Conservation (phyloP, 2,888 invertebrate genomes). For the Hedychridium roseum region DNA sequence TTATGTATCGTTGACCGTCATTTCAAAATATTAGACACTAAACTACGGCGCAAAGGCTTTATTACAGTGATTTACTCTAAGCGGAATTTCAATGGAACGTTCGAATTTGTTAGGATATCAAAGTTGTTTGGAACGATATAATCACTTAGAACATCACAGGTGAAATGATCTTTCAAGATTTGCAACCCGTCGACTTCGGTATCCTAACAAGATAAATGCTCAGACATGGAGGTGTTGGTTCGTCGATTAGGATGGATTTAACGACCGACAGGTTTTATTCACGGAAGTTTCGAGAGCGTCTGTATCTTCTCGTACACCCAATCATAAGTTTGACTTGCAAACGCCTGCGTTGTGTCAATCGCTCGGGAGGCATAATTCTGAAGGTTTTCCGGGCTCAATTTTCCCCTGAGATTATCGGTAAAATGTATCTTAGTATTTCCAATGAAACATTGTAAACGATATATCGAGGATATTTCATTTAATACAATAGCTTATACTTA, state of each 20-base stretch:
- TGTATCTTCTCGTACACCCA: constrained; percentile 84
- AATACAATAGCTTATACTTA: too few species aligned
- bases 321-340: constrained; percentile 74
- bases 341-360: constrained; percentile 74
- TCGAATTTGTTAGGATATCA: constrained; percentile 21
- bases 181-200: constrained; percentile 37
- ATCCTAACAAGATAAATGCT: constrained; percentile 55
- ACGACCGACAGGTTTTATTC: constrained; percentile 43
- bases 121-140: constrained; percentile 34
- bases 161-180: constrained; percentile 46
- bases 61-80: not conserved
- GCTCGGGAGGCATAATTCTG: constrained; percentile 73
- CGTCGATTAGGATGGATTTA: constrained; percentile 22
- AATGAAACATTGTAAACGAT: too few species aligned
- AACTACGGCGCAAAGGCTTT: too few species aligned
- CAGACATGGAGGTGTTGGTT: constrained; percentile 37
- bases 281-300: constrained; percentile 75
- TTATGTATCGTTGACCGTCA: constrained; percentile 24
- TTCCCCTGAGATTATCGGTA: constrained; percentile 74
- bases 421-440: too few species aligned
- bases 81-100: not conserved
- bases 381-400: constrained; percentile 79
- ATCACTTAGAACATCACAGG: constrained; percentile 57
- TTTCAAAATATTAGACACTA: constrained; percentile 25
- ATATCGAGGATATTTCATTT: too few species aligned